Conservation (phyloP, 35 echinoderm and acorn worm species). For the Strongylocentrotus purpuratus region DNA sequence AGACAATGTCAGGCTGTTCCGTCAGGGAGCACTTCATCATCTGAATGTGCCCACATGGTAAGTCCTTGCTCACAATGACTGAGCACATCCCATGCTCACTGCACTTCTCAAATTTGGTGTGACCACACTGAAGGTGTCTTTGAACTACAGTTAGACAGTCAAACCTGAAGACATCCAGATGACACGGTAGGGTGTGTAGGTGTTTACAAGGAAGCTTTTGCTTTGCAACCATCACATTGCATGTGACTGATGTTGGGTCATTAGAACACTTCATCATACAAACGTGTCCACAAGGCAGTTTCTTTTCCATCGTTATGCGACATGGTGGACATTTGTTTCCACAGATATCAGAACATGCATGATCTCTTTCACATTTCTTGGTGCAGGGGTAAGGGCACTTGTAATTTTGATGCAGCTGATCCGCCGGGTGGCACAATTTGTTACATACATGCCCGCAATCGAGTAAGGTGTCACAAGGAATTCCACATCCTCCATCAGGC, state of each 20-base stretch:
- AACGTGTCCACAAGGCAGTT: constrained; percentile 34
- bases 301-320: constrained; percentile 2
- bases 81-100: neutral
- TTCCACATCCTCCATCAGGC: constrained; percentile 71
- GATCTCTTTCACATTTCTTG: constrained; percentile 23
- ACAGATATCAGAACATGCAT: neutral
- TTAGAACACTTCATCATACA: neutral
- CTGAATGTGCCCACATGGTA: constrained; percentile 38
- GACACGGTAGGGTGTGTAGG: neutral
- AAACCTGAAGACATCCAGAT: neutral
- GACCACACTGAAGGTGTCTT: constrained; percentile 51
- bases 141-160: neutral
- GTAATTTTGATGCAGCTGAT: constrained; percentile 58
- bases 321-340: constrained; percentile 57
- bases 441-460: constrained; percentile 80
- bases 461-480: constrained; percentile 60
- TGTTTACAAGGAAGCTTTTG: constrained; percentile 40
- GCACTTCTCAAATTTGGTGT: constrained; percentile 12
- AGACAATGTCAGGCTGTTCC: neutral
- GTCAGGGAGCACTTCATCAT: constrained; percentile 20
- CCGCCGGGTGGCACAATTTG: constrained; percentile 63
- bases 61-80: neutral
- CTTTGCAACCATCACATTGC: too few relatives aligned
- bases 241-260: too few relatives aligned
- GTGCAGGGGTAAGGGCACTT: constrained; percentile 54